Conservation (phyloP, 1,140 invertebrate genomes). For the Hermatobates lingyangjiaoensis region DNA sequence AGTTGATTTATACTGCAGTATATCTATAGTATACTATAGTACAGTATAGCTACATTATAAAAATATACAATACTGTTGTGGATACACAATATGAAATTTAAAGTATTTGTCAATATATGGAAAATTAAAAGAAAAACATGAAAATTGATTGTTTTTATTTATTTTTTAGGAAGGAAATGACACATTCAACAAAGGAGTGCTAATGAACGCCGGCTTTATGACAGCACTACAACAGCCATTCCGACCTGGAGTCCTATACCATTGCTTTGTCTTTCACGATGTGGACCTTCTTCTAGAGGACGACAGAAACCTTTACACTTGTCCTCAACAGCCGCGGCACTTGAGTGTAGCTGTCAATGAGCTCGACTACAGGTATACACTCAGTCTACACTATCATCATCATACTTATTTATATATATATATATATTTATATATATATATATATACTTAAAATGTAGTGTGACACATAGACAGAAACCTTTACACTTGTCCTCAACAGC, state of each 20-base stretch:
- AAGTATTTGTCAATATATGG: no score
- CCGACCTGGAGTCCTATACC: slow-evolving; percentile 22
- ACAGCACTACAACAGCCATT: slow-evolving; percentile 26
- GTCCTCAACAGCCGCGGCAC: slow-evolving; percentile 36
- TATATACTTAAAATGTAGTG: no score
- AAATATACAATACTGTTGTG: no score
- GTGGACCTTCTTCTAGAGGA: slow-evolving; percentile 47
- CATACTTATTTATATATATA: no score
- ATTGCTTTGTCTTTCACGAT: slow-evolving; percentile 48
- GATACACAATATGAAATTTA: no score
- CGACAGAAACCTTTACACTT: slow-evolving; percentile 41
- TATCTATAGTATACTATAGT: no score
- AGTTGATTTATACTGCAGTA: no score
- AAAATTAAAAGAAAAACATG: no score
- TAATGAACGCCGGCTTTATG: slow-evolving; percentile 45
- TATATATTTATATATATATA: no score
- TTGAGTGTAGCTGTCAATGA: slow-evolving; percentile 42
- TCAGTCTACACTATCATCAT: no score
- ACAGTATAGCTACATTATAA: no score
- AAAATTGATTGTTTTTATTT: neutral
- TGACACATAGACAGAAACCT: slow-evolving; percentile 43
- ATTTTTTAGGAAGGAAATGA: slow-evolving; percentile 22
- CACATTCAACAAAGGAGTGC: slow-evolving; percentile 43
- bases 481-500: slow-evolving; percentile 37
- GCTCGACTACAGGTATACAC: slow-evolving; percentile 36